Conservation (phyloP, 2,888 invertebrate genomes). For the Xestobium rufovillosum region DNA sequence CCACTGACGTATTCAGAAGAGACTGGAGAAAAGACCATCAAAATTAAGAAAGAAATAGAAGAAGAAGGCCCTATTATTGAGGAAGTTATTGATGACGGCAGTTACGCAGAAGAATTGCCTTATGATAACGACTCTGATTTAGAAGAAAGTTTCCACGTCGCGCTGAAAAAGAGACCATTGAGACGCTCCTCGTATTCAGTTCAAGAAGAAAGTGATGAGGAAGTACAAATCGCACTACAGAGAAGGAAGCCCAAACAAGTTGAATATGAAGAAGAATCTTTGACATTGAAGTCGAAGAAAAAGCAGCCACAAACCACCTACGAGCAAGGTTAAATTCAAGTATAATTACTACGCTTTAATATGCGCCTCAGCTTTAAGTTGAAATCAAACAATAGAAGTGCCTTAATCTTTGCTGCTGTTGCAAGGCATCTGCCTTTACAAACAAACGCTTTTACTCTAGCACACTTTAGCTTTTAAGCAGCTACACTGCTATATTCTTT, state of each 20-base stretch:
- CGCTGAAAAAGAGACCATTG: slow-evolving; percentile 43
- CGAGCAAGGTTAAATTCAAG: slow-evolving; percentile 52
- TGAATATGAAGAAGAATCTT: slow-evolving; percentile 59
- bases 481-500: slow-evolving; percentile 6
- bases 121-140: slow-evolving; percentile 49
- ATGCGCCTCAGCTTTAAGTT: no score
- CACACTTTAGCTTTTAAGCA: no score
- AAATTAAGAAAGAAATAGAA: slow-evolving; percentile 58
- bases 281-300: slow-evolving; percentile 63
- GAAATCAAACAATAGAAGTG: no score
- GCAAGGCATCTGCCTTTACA: no score
- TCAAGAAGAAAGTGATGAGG: slow-evolving; percentile 55
- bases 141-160: slow-evolving; percentile 47
- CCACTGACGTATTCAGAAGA: slow-evolving; percentile 71
- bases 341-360: slow-evolving; percentile 15
- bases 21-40: slow-evolving; percentile 67
- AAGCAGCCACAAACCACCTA: slow-evolving; percentile 60
- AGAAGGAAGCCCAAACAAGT: slow-evolving; percentile 43
- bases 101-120: slow-evolving; percentile 49
- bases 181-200: slow-evolving; percentile 50
- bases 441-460: no score
- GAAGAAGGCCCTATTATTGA: slow-evolving; percentile 54
- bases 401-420: no score
- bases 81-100: slow-evolving; percentile 59
- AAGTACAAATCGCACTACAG: slow-evolving; percentile 47